Evolutionary conservation across 2,888 invertebrate genomes (phyloP).

Genomic region (Anthophora plumipes): DNA sequence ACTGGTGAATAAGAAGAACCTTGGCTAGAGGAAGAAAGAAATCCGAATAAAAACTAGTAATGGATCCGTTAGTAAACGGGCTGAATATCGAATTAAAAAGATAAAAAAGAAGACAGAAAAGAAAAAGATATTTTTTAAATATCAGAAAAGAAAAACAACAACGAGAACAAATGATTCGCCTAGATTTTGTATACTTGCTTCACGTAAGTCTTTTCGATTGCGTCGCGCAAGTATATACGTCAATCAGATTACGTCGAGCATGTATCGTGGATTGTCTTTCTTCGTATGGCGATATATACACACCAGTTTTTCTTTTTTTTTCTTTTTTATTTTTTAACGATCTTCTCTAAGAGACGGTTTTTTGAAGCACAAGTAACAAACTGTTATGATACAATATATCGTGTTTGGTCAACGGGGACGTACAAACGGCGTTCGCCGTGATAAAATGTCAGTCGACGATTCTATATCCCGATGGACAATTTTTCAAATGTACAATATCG

Average conservation of each 20-base stretch:
- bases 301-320: no score
- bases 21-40: not conserved
- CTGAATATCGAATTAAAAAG: not conserved
- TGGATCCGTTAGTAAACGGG: no score
- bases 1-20: not conserved
- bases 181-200: constrained; percentile 19
- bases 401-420: constrained; percentile 8
- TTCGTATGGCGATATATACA: constrained; percentile 9
- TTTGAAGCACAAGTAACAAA: constrained; percentile 11
- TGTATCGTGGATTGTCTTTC: constrained; percentile 42
- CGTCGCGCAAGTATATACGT: constrained; percentile 41
- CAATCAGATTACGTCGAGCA: constrained; percentile 35
- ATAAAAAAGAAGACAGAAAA: not conserved
- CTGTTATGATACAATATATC: constrained; percentile 1
- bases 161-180: constrained; percentile 11
- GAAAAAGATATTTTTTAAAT: not conserved
- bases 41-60: not conserved
- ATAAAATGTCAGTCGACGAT: not conserved
- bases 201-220: constrained; percentile 30
- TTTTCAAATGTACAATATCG: not conserved
- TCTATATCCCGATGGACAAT: not conserved
- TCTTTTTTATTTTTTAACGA: no score
- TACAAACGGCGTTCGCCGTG: not conserved
- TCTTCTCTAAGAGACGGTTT: constrained; percentile 9
- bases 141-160: not conserved